Conservation (phyloP, 2,888 invertebrate species). For the Stictocephala bisonia region DNA sequence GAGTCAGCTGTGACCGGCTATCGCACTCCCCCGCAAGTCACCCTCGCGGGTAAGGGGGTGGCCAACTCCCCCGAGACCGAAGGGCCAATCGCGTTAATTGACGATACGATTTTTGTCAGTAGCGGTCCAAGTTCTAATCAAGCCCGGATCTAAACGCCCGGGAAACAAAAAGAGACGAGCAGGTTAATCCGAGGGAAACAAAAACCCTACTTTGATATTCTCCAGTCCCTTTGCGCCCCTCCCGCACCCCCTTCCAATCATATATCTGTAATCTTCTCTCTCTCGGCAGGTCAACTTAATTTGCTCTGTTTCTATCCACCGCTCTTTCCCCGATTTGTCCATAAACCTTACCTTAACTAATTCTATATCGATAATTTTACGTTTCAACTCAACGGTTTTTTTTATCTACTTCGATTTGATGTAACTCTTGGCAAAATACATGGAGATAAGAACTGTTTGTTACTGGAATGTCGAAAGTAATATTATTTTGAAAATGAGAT, state of each 20-base stretch:
- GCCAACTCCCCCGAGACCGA: conserved; percentile 23
- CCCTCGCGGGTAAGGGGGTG: conserved; percentile 15
- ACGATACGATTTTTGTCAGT: conserved; percentile 52
- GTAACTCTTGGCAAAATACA: too few relatives aligned
- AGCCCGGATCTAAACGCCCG: conserved; percentile 20
- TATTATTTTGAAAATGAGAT: too few relatives aligned
- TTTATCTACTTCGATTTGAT: too few relatives aligned
- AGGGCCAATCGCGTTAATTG: conserved; percentile 51
- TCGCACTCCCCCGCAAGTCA: background rate
- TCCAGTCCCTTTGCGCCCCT: background rate
- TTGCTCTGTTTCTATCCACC: conserved; percentile 29
- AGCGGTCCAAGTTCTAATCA: conserved; percentile 45
- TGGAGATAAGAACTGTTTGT: too few relatives aligned
- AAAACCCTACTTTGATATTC: conserved; percentile 32
- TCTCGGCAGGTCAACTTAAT: conserved; percentile 34
- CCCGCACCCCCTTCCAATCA: conserved; percentile 23
- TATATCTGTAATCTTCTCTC: conserved; percentile 34
- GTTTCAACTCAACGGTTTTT: too few relatives aligned
- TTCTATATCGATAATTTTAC: too few relatives aligned
- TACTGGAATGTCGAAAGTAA: too few relatives aligned
- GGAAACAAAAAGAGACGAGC: conserved; percentile 28
- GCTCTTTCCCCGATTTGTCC: conserved; percentile 30
- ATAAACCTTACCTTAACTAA: conserved; percentile 22
- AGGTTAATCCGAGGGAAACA: conserved; percentile 8
- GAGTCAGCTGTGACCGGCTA: background rate